Conservation (phyloP, 2,888 invertebrate species). For the Hetaerina titia region DNA sequence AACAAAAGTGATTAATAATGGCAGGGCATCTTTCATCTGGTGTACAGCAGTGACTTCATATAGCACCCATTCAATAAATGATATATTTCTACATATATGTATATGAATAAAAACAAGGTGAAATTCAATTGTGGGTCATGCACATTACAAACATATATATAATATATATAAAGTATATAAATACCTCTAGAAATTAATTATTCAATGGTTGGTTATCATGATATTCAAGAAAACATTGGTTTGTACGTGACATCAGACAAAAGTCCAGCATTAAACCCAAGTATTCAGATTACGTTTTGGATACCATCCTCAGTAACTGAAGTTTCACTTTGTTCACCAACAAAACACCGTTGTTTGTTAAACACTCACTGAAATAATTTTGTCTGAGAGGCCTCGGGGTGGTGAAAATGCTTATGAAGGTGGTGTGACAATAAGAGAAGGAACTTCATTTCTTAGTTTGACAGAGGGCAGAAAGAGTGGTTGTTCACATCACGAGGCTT, state of each 20-base stretch:
- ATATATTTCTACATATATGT: constrained; percentile 26
- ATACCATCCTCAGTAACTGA: constrained; percentile 29
- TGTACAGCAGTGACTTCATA: neutral
- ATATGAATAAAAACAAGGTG: constrained; percentile 45
- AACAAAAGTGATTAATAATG: constrained; percentile 51
- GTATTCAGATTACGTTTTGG: neutral
- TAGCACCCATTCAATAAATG: constrained; percentile 28
- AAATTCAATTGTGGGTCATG: constrained; percentile 43
- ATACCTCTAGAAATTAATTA: constrained; percentile 61
- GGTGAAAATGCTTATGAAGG: neutral
- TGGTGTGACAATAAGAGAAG: constrained; percentile 21
- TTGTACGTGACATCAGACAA: constrained; percentile 48
- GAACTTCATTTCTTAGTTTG: constrained; percentile 61
- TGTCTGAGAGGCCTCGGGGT: neutral
- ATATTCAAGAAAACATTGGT: constrained; percentile 53
- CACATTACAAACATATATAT: constrained; percentile 44
- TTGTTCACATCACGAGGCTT: constrained; percentile 58
- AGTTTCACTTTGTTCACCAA: constrained; percentile 35
- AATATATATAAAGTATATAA: constrained; percentile 55
- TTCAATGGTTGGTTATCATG: constrained; percentile 35
- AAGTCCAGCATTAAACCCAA: constrained; percentile 56
- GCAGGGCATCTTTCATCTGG: constrained; percentile 16
- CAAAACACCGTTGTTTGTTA: constrained; percentile 52
- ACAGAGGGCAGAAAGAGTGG: constrained; percentile 44
- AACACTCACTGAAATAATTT: constrained; percentile 34